Evolutionary conservation across 2,797 vertebrate species (phyloP).

Genomic region (Siniperca undulata): DNA sequence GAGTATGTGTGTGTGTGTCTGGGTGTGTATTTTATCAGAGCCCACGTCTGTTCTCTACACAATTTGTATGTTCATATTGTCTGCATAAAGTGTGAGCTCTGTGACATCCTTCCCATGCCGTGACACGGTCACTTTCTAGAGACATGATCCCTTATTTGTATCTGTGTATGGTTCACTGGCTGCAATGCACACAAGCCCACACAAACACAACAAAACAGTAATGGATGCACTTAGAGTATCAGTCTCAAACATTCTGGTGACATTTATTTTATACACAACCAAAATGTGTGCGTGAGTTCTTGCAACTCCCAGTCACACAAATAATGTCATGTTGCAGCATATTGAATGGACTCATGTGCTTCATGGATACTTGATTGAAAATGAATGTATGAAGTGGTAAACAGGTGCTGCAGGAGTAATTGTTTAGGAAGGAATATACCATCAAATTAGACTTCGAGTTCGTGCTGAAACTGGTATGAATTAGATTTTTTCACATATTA

Average conservation of each 20-base stretch:
- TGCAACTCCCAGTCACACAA: constrained; percentile 19
- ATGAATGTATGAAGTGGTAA: not conserved
- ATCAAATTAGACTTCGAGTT: not conserved
- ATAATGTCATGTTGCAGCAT: not conserved
- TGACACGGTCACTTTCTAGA: constrained; percentile 15
- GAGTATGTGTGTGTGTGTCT: constrained; percentile 4
- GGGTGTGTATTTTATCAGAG: constrained; percentile 1
- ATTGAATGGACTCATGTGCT: not conserved
- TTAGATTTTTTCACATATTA: not conserved
- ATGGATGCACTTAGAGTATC: constrained; percentile 47
- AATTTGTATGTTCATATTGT: not conserved
- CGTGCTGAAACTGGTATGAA: not conserved
- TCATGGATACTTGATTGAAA: not conserved
- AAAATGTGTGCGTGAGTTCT: constrained; percentile 12
- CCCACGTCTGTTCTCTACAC: not conserved
- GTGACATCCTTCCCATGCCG: not conserved
- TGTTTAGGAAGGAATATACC: not conserved
- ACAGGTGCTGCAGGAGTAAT: not conserved
- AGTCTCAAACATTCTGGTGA: constrained; percentile 14
- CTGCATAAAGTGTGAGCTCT: constrained; percentile 13
- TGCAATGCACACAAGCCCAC: not conserved
- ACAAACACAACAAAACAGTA: constrained; percentile 6
- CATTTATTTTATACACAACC: constrained; percentile 34
- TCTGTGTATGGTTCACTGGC: constrained; percentile 8
- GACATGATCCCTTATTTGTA: not conserved